These are phyloP conservation scores for Eolophus roseicapilla DNA, from an alignment of 2,113 vertebrate species.

Conservation along the genomic window DNA sequence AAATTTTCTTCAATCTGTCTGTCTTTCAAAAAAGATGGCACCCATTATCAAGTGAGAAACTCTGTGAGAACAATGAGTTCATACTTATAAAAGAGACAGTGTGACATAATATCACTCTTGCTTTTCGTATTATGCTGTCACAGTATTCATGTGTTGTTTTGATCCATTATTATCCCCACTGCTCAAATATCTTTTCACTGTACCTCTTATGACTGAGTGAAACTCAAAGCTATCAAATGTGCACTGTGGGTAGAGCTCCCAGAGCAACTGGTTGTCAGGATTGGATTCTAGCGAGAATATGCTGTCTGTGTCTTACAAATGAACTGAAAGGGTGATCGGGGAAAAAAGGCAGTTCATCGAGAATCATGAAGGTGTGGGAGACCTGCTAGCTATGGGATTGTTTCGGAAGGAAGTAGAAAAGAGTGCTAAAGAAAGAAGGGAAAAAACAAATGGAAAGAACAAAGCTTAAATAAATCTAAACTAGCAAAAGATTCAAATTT, in stretches of 20 bases:
- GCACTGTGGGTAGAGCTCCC: neutral
- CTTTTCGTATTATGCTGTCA: neutral
- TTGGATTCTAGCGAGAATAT: neutral
- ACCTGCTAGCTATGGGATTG: neutral
- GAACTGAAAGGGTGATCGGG: neutral
- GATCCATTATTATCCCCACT: neutral
- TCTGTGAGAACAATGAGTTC: neutral
- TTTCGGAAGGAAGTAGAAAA: neutral
- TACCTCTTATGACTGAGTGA: neutral
- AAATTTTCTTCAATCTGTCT: neutral
- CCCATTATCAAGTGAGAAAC: neutral
- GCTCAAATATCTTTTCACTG: neutral
- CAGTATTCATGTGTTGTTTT: neutral
- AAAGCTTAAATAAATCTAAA: neutral
- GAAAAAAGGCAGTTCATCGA: neutral
- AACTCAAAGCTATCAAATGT: neutral
- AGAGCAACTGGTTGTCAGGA: neutral
- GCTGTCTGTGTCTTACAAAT: neutral
- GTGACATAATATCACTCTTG: neutral
- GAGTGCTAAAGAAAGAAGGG: neutral
- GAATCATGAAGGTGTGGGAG: neutral
- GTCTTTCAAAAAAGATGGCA: conserved; percentile 13
- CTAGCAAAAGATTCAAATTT: neutral
- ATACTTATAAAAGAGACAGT: neutral
- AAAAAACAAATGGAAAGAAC: neutral